Percentiles rank a stretch among this genome's conserved stretches.
These are phyloP conservation scores for Anas flavirostris DNA, from an alignment of 2,797 vertebrate species.

Conservation along the genomic window DNA sequence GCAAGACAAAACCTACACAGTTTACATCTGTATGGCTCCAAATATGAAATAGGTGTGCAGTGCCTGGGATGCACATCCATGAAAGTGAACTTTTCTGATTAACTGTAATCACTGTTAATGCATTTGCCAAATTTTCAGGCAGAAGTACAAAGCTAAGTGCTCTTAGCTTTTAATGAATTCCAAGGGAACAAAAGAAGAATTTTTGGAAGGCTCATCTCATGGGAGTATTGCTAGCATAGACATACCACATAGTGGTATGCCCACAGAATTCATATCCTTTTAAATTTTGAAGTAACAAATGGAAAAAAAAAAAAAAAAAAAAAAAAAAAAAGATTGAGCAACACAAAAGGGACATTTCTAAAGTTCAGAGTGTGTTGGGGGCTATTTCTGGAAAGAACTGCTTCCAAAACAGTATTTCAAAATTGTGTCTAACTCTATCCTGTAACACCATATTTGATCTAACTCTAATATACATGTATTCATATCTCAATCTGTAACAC, in stretches of 20 bases:
- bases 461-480: not conserved
- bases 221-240: not conserved
- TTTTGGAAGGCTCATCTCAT: not conserved
- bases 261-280: not conserved
- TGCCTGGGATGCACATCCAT: not conserved
- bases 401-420: not conserved
- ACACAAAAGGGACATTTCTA: not conserved
- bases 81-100: not conserved
- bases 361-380: not conserved
- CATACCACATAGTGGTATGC: not conserved
- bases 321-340: not conserved
- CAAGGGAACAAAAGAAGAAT: not conserved
- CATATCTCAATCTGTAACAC: not conserved
- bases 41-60: not conserved
- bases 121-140: not conserved
- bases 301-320: not conserved
- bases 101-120: not conserved
- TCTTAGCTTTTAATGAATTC: not conserved
- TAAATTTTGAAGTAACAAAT: not conserved
- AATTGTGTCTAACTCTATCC: not conserved
- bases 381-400: not conserved
- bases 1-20: conserved; percentile 29
- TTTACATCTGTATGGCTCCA: conserved; percentile 2
- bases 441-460: not conserved
- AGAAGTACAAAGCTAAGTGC: not conserved